Conservation (phyloP, 2,797 vertebrate species). For the Schizothorax lantsangensis region DNA sequence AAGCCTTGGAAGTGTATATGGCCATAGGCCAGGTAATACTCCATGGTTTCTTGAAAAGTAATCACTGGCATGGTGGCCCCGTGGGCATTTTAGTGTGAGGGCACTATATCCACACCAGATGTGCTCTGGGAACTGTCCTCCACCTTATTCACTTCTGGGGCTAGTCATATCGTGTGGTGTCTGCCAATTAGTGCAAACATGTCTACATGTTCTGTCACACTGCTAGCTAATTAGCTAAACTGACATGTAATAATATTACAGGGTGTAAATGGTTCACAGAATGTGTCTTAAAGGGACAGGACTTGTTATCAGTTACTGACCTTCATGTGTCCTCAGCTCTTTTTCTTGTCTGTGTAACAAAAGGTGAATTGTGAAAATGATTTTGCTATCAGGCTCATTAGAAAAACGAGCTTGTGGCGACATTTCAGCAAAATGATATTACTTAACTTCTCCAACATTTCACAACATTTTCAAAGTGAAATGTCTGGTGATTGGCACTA, state of each 20-base stretch:
- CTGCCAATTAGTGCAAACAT: slow-evolving; percentile 49
- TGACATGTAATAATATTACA: slow-evolving; percentile 33
- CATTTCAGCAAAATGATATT: neutral
- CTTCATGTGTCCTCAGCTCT: neutral
- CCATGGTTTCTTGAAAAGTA: slow-evolving; percentile 56
- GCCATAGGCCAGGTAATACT: slow-evolving; percentile 54
- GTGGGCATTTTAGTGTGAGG: slow-evolving; percentile 35
- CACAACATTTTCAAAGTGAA: neutral
- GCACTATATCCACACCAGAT: slow-evolving; percentile 50
- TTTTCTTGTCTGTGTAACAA: neutral
- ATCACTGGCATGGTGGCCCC: slow-evolving; percentile 54
- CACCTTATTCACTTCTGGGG: slow-evolving; percentile 27
- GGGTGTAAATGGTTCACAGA: slow-evolving; percentile 3
- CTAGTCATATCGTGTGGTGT: slow-evolving; percentile 23
- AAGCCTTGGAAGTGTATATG: slow-evolving; percentile 57
- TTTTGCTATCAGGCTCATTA: neutral
- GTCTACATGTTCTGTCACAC: slow-evolving; percentile 42
- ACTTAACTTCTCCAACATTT: neutral
- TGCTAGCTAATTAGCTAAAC: slow-evolving; percentile 51
- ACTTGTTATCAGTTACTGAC: neutral
- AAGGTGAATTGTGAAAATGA: neutral
- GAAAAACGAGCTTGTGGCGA: neutral
- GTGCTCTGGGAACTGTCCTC: slow-evolving; percentile 35
- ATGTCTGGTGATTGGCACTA: neutral
- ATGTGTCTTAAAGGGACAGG: neutral